These are phyloP conservation scores for Astreopora myriophthalma DNA, from an alignment of 64 coral and sea anemone species.

Conservation along the genomic window DNA sequence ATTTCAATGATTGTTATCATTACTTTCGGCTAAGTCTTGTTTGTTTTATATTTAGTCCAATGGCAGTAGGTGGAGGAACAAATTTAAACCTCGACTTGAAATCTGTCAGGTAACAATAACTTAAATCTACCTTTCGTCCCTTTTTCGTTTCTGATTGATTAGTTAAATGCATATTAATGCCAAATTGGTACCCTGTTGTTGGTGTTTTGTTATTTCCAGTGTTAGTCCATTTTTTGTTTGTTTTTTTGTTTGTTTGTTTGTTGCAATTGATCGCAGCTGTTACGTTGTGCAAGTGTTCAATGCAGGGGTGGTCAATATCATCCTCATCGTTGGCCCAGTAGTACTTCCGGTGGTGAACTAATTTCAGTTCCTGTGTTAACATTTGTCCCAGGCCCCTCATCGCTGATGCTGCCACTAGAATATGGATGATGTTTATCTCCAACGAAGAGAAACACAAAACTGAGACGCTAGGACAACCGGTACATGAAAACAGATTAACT, in stretches of 20 bases:
- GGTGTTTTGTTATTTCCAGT: neutral
- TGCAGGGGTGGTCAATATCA: neutral
- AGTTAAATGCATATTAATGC: neutral
- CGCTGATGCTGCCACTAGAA: slow-evolving; percentile 66
- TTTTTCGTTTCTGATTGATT: no score
- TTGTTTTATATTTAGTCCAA: slow-evolving; percentile 23
- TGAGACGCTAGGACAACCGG: slow-evolving; percentile 76
- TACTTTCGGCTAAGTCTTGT: neutral
- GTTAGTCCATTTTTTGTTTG: no score
- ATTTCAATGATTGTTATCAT: neutral
- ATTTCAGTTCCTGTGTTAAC: neutral
- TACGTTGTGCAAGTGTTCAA: neutral
- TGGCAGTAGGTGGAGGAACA: slow-evolving; percentile 47
- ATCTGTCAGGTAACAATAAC: slow-evolving; percentile 70
- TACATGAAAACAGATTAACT: neutral
- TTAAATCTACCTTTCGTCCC: neutral
- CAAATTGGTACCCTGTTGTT: neutral
- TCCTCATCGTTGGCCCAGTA: neutral
- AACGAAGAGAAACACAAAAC: slow-evolving; percentile 78
- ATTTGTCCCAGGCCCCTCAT: slow-evolving; percentile 67
- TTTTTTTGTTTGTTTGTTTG: neutral
- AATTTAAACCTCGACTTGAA: slow-evolving; percentile 86
- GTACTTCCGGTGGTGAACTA: neutral
- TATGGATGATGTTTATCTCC: slow-evolving; percentile 80
- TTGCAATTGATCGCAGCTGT: neutral